phyloP scores from a whole-genome alignment of 2,113 vertebrate genomes.

The Pleuronectes platessa region DNA sequence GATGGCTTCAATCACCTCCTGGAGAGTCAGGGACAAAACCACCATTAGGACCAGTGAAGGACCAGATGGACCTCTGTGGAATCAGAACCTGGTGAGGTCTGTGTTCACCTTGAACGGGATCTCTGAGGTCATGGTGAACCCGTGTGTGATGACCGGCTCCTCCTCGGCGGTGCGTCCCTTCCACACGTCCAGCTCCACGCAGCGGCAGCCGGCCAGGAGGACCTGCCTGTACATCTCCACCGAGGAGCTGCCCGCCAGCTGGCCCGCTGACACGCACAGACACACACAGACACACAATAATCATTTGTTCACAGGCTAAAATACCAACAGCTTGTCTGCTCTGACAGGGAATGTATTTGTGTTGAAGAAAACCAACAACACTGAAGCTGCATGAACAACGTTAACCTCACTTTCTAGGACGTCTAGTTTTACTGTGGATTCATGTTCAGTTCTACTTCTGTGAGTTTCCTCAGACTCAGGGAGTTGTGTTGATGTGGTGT shows the following conservation, averaged over 20 bases:
- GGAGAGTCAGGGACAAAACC: conserved; percentile 48
- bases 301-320: background rate
- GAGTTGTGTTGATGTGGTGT: background rate
- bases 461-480: no score
- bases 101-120: conserved; percentile 94
- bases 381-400: background rate
- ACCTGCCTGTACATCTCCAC: conserved; percentile 99
- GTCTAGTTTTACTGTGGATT: no score
- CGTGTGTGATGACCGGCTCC: conserved; percentile 97
- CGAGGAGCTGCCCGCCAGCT: conserved; percentile 96
- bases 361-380: background rate
- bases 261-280: conserved; percentile 85
- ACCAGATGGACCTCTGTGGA: background rate
- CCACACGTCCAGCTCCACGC: conserved; percentile 98
- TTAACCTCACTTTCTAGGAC: no score
- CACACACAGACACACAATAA: background rate
- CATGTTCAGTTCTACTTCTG: no score
- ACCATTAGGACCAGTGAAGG: background rate
- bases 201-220: conserved; percentile 95
- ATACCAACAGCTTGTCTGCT: no score
- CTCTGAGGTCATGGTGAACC: conserved; percentile 98
- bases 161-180: conserved; percentile 96
- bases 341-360: background rate
- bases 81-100: background rate
- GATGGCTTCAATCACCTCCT: conserved; percentile 99